These are phyloP conservation scores for Muscicapa striata DNA, from an alignment of 2,797 vertebrate genomes.

Conservation along the genomic window DNA sequence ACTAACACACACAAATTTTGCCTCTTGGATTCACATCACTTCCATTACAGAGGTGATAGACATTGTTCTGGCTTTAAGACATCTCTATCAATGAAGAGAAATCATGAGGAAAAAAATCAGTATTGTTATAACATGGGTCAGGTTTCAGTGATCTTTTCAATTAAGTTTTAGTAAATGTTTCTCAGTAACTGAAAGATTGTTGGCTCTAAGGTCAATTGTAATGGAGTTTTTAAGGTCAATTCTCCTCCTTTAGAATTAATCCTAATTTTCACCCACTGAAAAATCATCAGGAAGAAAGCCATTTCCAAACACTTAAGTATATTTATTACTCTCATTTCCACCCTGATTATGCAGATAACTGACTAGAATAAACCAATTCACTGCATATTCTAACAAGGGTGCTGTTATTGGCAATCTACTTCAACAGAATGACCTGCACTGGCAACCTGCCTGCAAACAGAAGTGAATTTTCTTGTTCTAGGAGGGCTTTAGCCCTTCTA, in stretches of 20 bases:
- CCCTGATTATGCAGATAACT: conserved; percentile 21
- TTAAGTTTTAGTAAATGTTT: conserved; percentile 2
- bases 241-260: conserved; percentile 25
- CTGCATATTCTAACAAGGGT: neutral
- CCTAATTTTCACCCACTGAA: neutral
- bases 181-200: neutral
- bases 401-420: neutral
- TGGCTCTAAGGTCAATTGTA: conserved; percentile 5
- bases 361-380: conserved; percentile 25
- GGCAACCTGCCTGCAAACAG: neutral
- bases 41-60: neutral
- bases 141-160: neutral
- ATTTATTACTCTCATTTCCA: conserved; percentile 47
- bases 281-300: conserved; percentile 3
- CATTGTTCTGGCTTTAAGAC: neutral
- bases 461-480: neutral
- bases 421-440: neutral
- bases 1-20: neutral
- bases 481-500: neutral
- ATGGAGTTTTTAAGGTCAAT: conserved; percentile 22
- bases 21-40: neutral
- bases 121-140: neutral
- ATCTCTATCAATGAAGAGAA: neutral
- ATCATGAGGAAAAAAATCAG: neutral
- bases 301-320: conserved; percentile 38